Evolutionary conservation across 2,113 vertebrate species (phyloP), one percentile per base, ranked within the genome.

Genomic region (Muscicapa adusta): DNA sequence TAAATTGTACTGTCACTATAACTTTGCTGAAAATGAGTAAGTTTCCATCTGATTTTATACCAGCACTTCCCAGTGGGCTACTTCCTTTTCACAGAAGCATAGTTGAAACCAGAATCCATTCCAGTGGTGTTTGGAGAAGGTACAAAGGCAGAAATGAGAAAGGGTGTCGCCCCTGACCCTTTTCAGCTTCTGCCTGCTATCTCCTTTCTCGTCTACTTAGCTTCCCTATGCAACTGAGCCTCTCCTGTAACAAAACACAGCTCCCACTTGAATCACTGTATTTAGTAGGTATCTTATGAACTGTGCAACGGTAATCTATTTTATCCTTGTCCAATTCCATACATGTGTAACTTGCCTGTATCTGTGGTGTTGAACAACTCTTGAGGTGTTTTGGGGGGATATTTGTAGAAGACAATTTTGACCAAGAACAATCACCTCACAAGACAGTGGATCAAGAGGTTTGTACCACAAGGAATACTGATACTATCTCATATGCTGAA

Each of bases 1-100:
- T 93, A 88, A 93, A 88, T 50, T 66, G 74, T 88, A 40, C 62
- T 85, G 58, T 79, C 73, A 70, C 31, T 42, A 60, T 42, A 63
- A 76, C 56, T 82, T 89, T 51, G 34, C 38, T 93, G 67, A 94
- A 88, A 36, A 76, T 26, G 8, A 83, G 54, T 88, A 68, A 8
- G 16, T 68, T 92, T 87, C 42, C 42, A 56, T 89, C 61, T 54
- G 57, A 47, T 85, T 87, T 76, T 76, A 79, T 42, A 28, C 12
- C 18, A 58, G 13, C 7, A 16, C 6, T 62, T 62, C 42, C 24
- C 50, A 88, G 36, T 29, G 22, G 47, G 19, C 13, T 76, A 38
- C 24, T 72, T 80, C 19, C 22, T 81, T 84, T 88, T 51, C 48
- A 62, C 20, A 76, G 18, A 81, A 81, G 43, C 23, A 43, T 3